Percentiles rank a stretch among this genome's conserved stretches.
Conservation (phyloP, 1,140 invertebrate genomes). For the Brachionus paranguensis region DNA sequence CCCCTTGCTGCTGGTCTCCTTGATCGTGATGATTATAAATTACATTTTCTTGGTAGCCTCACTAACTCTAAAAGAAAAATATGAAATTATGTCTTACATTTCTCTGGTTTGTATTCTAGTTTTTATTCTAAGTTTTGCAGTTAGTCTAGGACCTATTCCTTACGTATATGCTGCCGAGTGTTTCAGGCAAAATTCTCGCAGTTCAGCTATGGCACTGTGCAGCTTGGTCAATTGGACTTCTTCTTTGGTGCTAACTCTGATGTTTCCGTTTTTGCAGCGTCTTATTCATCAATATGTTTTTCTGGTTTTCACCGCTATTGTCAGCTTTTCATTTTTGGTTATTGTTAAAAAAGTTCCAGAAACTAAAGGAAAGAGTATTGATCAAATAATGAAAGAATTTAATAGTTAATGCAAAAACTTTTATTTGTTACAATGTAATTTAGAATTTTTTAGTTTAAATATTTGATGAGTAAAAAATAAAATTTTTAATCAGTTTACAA, state of each 20-base stretch:
- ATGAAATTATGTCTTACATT: constrained; percentile 72
- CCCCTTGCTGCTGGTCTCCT: constrained; percentile 69
- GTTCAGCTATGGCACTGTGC: constrained; percentile 86
- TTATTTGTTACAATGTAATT: neutral
- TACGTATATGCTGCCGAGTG: constrained; percentile 88
- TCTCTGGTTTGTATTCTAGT: constrained; percentile 69
- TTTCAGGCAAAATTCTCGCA: constrained; percentile 89
- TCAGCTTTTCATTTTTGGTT: constrained; percentile 46
- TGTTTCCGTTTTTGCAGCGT: constrained; percentile 48
- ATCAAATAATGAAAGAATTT: constrained; percentile 67
- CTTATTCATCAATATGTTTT: constrained; percentile 64
- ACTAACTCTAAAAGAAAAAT: constrained; percentile 46
- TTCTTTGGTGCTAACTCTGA: constrained; percentile 42
- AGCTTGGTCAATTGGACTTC: constrained; percentile 42
- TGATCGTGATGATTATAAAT: constrained; percentile 72
- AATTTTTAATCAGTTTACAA: too few species aligned
- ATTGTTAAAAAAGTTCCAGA: constrained; percentile 68
- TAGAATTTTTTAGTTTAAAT: neutral
- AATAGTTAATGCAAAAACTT: neutral
- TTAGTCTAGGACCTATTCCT: constrained; percentile 78
- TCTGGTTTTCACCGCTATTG: constrained; percentile 54
- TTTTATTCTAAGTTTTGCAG: constrained; percentile 83
- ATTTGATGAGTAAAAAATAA: too few species aligned
- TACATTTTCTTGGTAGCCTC: constrained; percentile 90
- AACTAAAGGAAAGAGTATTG: constrained; percentile 96